phyloP scores from a whole-genome alignment of 2,888 invertebrate species.

The Himalopsyche anomala region DNA sequence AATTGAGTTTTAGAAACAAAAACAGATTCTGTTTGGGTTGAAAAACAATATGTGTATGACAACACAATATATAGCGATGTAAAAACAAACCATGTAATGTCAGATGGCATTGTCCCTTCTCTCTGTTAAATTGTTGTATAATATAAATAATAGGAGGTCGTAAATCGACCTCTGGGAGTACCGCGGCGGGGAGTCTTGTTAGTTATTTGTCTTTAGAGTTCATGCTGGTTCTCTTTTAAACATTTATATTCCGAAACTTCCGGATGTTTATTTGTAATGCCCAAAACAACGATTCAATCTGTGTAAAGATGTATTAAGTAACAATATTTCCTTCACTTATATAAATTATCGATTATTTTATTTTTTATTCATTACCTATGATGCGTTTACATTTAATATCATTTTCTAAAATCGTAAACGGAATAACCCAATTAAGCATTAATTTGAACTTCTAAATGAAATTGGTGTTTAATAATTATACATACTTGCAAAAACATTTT shows the following conservation, averaged over 20 bases:
- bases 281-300: constrained; percentile 22
- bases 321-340: too few species aligned
- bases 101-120: constrained; percentile 41
- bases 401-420: too few species aligned
- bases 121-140: constrained; percentile 46
- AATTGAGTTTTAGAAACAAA: neutral
- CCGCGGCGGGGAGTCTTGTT: constrained; percentile 57
- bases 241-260: constrained; percentile 54
- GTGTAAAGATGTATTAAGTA: neutral
- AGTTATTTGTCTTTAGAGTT: constrained; percentile 55
- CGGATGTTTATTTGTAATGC: constrained; percentile 45
- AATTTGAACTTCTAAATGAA: too few species aligned
- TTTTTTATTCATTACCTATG: too few species aligned
- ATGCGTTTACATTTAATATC: too few species aligned
- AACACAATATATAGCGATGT: neutral
- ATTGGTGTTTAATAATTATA: too few species aligned
- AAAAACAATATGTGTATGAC: constrained; percentile 30
- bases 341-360: too few species aligned
- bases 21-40: constrained; percentile 14
- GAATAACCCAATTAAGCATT: too few species aligned
- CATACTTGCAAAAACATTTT: too few species aligned
- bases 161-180: constrained; percentile 55
- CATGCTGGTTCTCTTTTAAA: constrained; percentile 51
- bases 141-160: constrained; percentile 56
- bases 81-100: constrained; percentile 44